Evolutionary conservation across 2,113 vertebrate genomes (phyloP).

Genomic region (Girardinichthys multiradiatus): DNA sequence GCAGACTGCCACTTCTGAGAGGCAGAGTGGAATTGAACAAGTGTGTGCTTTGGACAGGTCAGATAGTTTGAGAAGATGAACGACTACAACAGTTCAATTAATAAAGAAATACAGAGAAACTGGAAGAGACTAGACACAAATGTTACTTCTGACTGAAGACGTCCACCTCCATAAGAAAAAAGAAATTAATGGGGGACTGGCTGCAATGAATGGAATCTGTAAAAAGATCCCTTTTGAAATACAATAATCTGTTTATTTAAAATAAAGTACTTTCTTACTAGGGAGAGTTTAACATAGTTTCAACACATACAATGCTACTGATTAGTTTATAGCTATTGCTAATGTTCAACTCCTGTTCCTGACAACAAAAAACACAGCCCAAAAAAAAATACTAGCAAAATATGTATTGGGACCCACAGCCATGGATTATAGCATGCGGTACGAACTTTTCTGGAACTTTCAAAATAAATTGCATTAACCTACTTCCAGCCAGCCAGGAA

Average conservation of each 20-base stretch:
- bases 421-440: too few species aligned
- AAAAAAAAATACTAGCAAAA: too few species aligned
- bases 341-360: too few species aligned
- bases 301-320: background rate
- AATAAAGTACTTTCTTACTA: background rate
- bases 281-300: background rate
- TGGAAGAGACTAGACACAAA: conserved; percentile 10
- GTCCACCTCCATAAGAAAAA: background rate
- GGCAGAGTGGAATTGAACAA: conserved; percentile 37
- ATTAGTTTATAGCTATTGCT: too few species aligned
- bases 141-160: conserved; percentile 19
- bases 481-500: too few species aligned
- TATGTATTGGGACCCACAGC: too few species aligned
- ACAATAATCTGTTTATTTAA: background rate
- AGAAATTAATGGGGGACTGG: conserved; percentile 5
- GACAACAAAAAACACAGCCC: too few species aligned
- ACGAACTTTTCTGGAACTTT: too few species aligned
- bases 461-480: too few species aligned
- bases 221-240: background rate
- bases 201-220: conserved; percentile 3
- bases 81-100: conserved; percentile 53
- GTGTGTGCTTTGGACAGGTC: conserved; percentile 38
- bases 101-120: conserved; percentile 34
- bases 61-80: conserved; percentile 59
- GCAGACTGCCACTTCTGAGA: conserved; percentile 34